These are phyloP conservation scores for Rotaria magnacalcarata DNA, from an alignment of 2,888 invertebrate species.

Conservation along the genomic window DNA sequence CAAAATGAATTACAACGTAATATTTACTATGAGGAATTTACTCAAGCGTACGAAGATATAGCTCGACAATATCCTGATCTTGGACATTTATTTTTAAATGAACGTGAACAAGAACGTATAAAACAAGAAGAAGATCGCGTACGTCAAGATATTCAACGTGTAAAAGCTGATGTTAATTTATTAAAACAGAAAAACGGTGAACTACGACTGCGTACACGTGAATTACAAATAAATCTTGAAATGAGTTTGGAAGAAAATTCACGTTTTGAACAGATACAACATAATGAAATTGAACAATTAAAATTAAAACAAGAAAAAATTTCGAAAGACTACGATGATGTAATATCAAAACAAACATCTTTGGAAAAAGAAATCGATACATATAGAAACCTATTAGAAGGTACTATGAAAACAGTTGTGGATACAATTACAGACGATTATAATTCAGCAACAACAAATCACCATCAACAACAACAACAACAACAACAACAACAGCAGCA, in stretches of 20 bases:
- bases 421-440: slow-evolving; percentile 22
- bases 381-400: slow-evolving; percentile 63
- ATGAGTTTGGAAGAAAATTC: slow-evolving; percentile 38
- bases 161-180: slow-evolving; percentile 25
- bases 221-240: slow-evolving; percentile 40
- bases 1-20: slow-evolving; percentile 42
- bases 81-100: slow-evolving; percentile 32
- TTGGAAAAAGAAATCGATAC: slow-evolving; percentile 64
- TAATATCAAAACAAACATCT: slow-evolving; percentile 63
- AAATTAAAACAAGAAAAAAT: slow-evolving; percentile 39
- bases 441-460: neutral
- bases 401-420: slow-evolving; percentile 48
- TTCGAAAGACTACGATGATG: slow-evolving; percentile 42
- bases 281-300: slow-evolving; percentile 43
- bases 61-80: slow-evolving; percentile 37
- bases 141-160: slow-evolving; percentile 42
- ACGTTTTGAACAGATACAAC: slow-evolving; percentile 32
- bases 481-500: neutral
- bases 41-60: slow-evolving; percentile 41
- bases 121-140: slow-evolving; percentile 35
- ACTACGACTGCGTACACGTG: slow-evolving; percentile 39
- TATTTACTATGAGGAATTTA: slow-evolving; percentile 27
- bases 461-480: neutral
- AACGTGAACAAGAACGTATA: slow-evolving; percentile 41
- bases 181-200: slow-evolving; percentile 41